These are phyloP conservation scores for Rhabdophis nuchalis DNA, from an alignment of 2,797 vertebrate genomes.

Conservation along the genomic window DNA sequence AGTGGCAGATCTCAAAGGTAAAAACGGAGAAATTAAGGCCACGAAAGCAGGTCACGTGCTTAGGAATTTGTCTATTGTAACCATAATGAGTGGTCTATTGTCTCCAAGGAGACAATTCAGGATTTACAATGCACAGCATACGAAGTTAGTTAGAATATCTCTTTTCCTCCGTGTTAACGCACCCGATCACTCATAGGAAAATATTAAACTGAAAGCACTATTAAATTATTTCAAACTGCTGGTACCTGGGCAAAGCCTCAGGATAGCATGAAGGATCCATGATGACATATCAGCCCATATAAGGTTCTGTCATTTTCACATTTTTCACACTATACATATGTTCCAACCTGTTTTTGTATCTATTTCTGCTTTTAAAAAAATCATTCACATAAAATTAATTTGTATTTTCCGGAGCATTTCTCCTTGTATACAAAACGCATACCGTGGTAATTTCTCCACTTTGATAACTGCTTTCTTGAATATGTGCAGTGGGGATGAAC, in stretches of 20 bases:
- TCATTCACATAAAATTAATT: background rate
- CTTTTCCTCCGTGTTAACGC: slow-evolving; percentile 22
- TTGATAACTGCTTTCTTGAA: background rate
- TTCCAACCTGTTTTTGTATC: background rate
- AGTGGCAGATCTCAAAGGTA: slow-evolving; percentile 70
- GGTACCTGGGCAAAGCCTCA: background rate
- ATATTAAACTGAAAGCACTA: slow-evolving; percentile 46
- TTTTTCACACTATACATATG: background rate
- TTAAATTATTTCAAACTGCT: slow-evolving; percentile 51
- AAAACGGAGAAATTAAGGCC: slow-evolving; percentile 66
- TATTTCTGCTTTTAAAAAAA: background rate
- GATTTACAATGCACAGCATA: slow-evolving; percentile 45
- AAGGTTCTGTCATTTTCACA: background rate
- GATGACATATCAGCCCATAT: background rate
- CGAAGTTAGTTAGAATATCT: slow-evolving; percentile 44
- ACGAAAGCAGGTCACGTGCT: slow-evolving; percentile 62
- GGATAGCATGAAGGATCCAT: background rate
- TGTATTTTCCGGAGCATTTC: background rate
- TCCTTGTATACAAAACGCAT: background rate
- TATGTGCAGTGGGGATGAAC: background rate
- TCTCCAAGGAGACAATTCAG: slow-evolving; percentile 64
- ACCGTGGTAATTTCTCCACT: background rate
- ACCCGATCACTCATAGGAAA: slow-evolving; percentile 27
- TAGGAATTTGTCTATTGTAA: slow-evolving; percentile 67
- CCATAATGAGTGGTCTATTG: slow-evolving; percentile 62